Percentiles rank a stretch among this genome's conserved stretches.
phyloP scores from a whole-genome alignment of 2,113 vertebrate genomes.

The Phainopepla nitens region DNA sequence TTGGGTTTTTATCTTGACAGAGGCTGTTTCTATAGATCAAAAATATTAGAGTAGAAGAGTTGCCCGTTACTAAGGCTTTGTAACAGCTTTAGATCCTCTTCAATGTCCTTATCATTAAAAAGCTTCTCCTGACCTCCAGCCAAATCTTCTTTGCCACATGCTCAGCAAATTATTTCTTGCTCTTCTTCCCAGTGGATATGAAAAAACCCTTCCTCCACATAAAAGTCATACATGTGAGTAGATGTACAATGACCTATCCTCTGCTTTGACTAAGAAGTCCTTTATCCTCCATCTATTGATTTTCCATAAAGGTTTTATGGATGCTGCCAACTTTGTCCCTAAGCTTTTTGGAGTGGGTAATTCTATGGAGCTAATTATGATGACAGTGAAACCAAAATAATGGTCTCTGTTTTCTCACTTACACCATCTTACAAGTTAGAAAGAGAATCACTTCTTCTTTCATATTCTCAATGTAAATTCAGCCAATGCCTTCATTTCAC shows the following conservation, averaged over 20 bases:
- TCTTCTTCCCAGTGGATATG: neutral
- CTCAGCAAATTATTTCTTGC: neutral
- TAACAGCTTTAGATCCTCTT: neutral
- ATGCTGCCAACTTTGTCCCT: neutral
- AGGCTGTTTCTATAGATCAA: neutral
- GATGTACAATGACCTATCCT: neutral
- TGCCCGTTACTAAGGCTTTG: fast-evolving
- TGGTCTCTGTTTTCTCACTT: neutral
- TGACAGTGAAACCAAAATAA: neutral
- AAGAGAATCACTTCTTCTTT: neutral
- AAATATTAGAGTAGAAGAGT: neutral
- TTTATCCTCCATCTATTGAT: neutral
- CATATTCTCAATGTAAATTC: neutral
- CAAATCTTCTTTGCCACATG: neutral
- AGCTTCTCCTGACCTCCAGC: neutral
- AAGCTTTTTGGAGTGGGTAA: neutral
- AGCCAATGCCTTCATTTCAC: neutral
- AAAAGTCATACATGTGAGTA: neutral
- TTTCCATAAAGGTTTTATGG: neutral
- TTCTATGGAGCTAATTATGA: neutral
- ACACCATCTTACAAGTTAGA: neutral
- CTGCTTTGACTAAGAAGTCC: neutral
- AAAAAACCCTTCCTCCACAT: neutral
- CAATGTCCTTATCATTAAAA: neutral
- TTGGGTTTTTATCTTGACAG: neutral